phyloP scores from a whole-genome alignment of 2,888 invertebrate species.

The Polydesmus complanatus region DNA sequence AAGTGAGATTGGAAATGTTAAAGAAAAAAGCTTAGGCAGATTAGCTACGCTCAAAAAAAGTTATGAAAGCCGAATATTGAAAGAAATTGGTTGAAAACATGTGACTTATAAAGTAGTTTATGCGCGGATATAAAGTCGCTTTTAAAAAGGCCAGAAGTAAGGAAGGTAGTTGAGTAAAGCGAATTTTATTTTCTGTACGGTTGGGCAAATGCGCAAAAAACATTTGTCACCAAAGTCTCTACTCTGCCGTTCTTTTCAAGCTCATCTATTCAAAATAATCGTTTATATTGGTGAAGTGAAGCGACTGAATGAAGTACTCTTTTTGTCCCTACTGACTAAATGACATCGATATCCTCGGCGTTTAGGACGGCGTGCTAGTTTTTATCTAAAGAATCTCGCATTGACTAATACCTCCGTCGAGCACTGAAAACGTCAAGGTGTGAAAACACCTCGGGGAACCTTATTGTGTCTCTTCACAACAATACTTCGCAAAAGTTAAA shows the following conservation, averaged over 20 bases:
- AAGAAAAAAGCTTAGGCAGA: too few relatives aligned
- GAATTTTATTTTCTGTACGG: too few relatives aligned
- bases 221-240: not conserved
- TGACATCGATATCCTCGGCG: not conserved
- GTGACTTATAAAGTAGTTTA: too few relatives aligned
- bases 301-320: not conserved
- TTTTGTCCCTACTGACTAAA: not conserved
- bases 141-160: too few relatives aligned
- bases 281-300: conserved; percentile 3
- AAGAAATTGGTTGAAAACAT: too few relatives aligned
- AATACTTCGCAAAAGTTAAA: not conserved
- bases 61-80: too few relatives aligned
- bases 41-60: too few relatives aligned
- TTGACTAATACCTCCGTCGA: not conserved
- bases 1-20: too few relatives aligned
- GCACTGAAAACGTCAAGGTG: not conserved
- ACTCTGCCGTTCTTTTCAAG: not conserved
- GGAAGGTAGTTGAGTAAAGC: too few relatives aligned
- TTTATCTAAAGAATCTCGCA: not conserved
- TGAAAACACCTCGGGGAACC: not conserved
- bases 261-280: conserved; percentile 5
- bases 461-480: not conserved
- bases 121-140: too few relatives aligned
- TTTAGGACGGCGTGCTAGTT: not conserved
- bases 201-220: too few relatives aligned